Evolutionary conservation across 2,888 invertebrate genomes (phyloP), one percentile per base, ranked within the genome.

Genomic region (Patella ulyssiponensis): DNA sequence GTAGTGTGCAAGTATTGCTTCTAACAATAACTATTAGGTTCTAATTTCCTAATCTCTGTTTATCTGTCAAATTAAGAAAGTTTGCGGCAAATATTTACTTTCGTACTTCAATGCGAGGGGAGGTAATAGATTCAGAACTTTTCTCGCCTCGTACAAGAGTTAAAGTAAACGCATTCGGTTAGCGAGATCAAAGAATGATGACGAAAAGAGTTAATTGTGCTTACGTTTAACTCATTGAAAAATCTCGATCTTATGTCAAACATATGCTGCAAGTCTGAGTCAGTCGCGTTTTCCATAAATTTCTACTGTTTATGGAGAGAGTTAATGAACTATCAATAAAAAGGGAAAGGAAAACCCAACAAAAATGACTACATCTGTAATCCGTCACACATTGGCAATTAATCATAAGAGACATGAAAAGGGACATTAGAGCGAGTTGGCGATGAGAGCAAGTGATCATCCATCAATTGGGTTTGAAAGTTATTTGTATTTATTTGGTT

Each of bases 81-180:
- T 76, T 76, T 76, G 76, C 70, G n/a, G 72, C 76, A 64, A 76
- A 76, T 76, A 76, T 76, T 76, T 71, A 69, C 72, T 33, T 71
- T 72, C 72, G 58, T 76, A 76, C 76, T 72, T 69, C 44, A 72
- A 51, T 76, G 72, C 20, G 64, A 72, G 15, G 76, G 73, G 51
- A 52, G 72, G 52, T 33, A 44, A 54, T 70, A n/a, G 5, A 72
- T 72, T 53, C 52, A 23, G 69, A 27, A 23, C 3, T n/a, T 27
- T 69, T 17, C 27, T 69, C 15, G 23, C 27, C 17, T 69, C 69
- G 23, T 0, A 23, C 27, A 14, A 14, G 27, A 69, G 27, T 27
- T 27, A 72, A 51, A 53, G 51, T 44, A 27, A 72, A 15, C 52
- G 20, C 51, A 44, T 23, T 53, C 23, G 72, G 20, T 53, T 15